Evolutionary conservation across 2,113 vertebrate species (phyloP), one percentile per base, ranked within the genome.

Genomic region (Planiliza haematocheilus): DNA sequence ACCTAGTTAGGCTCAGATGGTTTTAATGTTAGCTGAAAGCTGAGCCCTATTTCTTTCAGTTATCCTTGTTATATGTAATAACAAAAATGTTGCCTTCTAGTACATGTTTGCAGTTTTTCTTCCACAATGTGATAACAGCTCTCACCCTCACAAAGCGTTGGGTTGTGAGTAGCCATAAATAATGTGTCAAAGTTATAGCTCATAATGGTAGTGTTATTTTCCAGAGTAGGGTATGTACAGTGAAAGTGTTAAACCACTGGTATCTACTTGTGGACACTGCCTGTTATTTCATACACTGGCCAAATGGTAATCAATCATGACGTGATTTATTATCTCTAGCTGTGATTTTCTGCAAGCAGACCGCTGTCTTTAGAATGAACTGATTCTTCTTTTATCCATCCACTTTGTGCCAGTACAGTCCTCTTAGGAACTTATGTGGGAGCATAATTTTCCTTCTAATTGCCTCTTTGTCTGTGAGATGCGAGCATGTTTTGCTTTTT

Each of bases 131-230:
- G 50, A 68, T 65, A 70, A 73, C 60, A 78, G 66, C 70, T 84
- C 76, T 52, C 43, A 58, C 43, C 45, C 65, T 66, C 38, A 52
- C 37, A 56, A 36, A 12, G n/a, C 30, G 66, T 43, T 52, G 45
- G 13, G 17, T 56, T 76, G 86, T 68, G 62, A 73, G 49, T 66
- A 24, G 43, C 61, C 24, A 60, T 71, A 72, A 81, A 77, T 78
- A 20, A 21, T 76, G 6, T 62, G 41, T 73, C 66, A 83, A 60
- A 80, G 58, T 67, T 70, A 79, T 56, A 50, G 16, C 21, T 71
- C 11, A 45, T 34, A 66, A 66, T 57, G 41, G 39, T 16, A 45
- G 42, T 11, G 46, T 58, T 74, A 46, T 43, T 84, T 83, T 82
- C 39, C 57, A 66, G 43, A 64, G 36, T 38, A 16, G 21, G 30